Evolutionary conservation across 1,140 invertebrate genomes (phyloP).

Genomic region (Oryctes rhinoceros): DNA sequence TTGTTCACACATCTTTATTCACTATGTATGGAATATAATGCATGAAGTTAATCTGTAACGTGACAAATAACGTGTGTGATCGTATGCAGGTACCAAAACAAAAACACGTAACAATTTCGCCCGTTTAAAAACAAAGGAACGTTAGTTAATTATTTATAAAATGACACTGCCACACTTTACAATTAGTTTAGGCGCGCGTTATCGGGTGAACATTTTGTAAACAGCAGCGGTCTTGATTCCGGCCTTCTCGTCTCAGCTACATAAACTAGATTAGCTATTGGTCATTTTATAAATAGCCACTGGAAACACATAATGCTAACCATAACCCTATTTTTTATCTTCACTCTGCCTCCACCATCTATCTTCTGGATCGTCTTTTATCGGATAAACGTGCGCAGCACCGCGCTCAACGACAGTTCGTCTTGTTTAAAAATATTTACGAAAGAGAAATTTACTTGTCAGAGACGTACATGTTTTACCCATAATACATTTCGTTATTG

Average conservation of each 20-base stretch:
- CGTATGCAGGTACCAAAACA: not conserved
- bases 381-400: slow-evolving; percentile 9
- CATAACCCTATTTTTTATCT: slow-evolving; percentile 44
- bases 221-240: not conserved
- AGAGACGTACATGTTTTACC: slow-evolving; percentile 58
- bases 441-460: slow-evolving; percentile 58
- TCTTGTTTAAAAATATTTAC: slow-evolving; percentile 44
- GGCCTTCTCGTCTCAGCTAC: not conserved
- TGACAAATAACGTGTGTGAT: not conserved
- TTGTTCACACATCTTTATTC: slow-evolving; percentile 68
- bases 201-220: slow-evolving; percentile 14
- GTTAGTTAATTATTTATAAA: slow-evolving; percentile 34
- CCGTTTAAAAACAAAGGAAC: slow-evolving; percentile 14
- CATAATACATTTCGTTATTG: slow-evolving; percentile 55
- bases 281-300: slow-evolving; percentile 43
- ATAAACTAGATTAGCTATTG: slow-evolving; percentile 29
- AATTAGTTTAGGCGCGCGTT: slow-evolving; percentile 14
- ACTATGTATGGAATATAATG: slow-evolving; percentile 20
- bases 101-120: not conserved
- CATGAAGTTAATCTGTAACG: slow-evolving; percentile 27
- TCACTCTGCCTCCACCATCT: slow-evolving; percentile 10
- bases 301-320: slow-evolving; percentile 38
- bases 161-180: not conserved
- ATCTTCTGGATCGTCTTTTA: slow-evolving; percentile 1
- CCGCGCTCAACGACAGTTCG: slow-evolving; percentile 38